Base-by-base conservation (phyloP, 2,113 vertebrate species). In the Hippocampus guttulatus region DNA sequence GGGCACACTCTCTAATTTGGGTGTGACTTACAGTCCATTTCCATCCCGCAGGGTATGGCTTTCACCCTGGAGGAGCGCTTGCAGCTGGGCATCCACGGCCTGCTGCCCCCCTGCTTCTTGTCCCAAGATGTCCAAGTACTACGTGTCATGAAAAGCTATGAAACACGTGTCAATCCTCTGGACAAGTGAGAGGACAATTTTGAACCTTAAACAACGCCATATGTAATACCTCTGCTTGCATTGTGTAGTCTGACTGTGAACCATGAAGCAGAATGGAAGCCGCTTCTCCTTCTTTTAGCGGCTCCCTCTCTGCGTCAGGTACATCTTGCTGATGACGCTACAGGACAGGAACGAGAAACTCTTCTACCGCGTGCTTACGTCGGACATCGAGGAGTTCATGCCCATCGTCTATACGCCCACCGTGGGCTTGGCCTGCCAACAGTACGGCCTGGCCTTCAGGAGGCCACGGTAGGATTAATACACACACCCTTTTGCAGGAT, bases 331-430 rank as follows among this genome's bases (percentile, higher is more conserved):
- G 71, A 99, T 98, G 97, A 96, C 97, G 0, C 93, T 99, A 64
- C 97, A 98, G 91, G 97, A 98, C 89, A 92, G 96, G 77, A 98
- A 99, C 0, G 97, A 98, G 89, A 98, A 98, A 89, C 91, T 99
- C 25, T 98, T 98, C 84, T 98, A 99, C 82, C 93, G 96, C 9
- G 79, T 99, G 84, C 88, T 99, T 79, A 98, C 95, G 1, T 99
- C 96, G 0, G 94, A 99, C 55, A 94, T 98, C 0, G 96, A 99
- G 87, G 93, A 94, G 82, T 99, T 98, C 89, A 96, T 99, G 97
- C 97, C 97, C 20, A 96, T 98, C 0, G 95, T 99, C 52, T 98
- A 98, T 78, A 98, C 96, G 0, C 97, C 97, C 47, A 99, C 96
- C 0, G 97, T 98, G 18, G 97, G 97, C 8, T 86, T 98, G 85